Percentiles rank a stretch among this genome's conserved stretches.
Conservation (phyloP, 2,113 vertebrate genomes). For the Anhinga rufa region DNA sequence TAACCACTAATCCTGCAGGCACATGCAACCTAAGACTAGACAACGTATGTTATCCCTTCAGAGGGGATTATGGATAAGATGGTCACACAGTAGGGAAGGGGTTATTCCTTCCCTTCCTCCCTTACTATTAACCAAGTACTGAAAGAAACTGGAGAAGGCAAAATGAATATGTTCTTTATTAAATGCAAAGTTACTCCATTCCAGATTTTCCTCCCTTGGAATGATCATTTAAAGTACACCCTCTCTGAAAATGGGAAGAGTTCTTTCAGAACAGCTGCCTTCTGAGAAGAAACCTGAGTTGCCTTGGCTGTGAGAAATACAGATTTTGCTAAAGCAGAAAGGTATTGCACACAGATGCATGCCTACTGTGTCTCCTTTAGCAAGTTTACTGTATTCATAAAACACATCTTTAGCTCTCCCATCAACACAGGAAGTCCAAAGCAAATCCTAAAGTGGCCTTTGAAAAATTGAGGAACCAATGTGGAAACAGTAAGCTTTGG, state of each 20-base stretch:
- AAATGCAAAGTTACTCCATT: background rate
- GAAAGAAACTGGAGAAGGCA: background rate
- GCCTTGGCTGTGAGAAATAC: background rate
- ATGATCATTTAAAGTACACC: background rate
- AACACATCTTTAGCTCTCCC: background rate
- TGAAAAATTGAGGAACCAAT: background rate
- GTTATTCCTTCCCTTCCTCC: background rate
- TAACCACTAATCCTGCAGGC: conserved; percentile 6
- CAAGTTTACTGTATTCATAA: background rate
- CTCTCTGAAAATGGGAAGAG: background rate
- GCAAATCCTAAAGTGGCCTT: background rate
- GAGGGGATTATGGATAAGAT: background rate
- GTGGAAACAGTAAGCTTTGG: background rate
- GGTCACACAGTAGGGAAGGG: background rate
- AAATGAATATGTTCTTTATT: background rate
- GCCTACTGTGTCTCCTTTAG: background rate
- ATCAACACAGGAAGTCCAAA: background rate
- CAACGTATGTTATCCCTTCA: background rate
- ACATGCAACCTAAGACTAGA: background rate
- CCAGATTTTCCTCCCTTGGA: background rate
- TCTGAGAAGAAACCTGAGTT: background rate
- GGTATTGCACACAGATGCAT: background rate
- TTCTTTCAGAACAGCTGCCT: background rate
- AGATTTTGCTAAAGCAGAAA: background rate
- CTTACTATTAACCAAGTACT: background rate